phyloP scores from a whole-genome alignment of 2,888 invertebrate genomes.

The Standfussiana lucernea region DNA sequence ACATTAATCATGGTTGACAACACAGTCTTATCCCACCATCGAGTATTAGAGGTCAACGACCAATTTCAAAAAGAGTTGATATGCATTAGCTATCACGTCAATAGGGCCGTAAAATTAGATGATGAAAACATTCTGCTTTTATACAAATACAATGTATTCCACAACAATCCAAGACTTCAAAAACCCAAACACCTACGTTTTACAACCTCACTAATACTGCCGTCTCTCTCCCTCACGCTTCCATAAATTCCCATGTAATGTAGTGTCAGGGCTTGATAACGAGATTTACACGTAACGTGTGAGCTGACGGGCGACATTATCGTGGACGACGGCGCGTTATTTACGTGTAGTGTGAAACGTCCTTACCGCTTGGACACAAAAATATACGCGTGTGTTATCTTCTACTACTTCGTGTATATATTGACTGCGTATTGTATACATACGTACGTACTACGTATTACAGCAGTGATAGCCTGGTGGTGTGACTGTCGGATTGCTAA shows the following conservation, averaged over 20 bases:
- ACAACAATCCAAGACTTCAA: constrained; percentile 14
- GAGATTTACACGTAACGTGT: constrained; percentile 60
- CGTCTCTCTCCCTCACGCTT: constrained; percentile 23
- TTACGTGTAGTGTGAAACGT: constrained; percentile 41
- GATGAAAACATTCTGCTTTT: background rate
- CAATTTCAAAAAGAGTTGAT: too few relatives aligned
- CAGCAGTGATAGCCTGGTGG: too few relatives aligned
- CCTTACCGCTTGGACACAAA: constrained; percentile 22
- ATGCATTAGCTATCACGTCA: too few relatives aligned
- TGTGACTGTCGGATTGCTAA: too few relatives aligned
- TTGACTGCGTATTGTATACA: too few relatives aligned
- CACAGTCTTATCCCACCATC: too few relatives aligned
- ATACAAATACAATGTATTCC: background rate
- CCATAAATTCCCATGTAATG: constrained; percentile 64
- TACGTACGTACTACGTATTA: too few relatives aligned
- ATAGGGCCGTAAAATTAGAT: background rate
- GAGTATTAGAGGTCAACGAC: too few relatives aligned
- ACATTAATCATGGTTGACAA: too few relatives aligned
- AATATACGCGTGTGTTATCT: background rate
- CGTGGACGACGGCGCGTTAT: constrained; percentile 43
- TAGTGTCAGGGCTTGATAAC: constrained; percentile 62
- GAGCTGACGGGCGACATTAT: constrained; percentile 54
- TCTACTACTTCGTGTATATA: background rate
- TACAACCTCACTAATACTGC: constrained; percentile 19
- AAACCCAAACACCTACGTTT: constrained; percentile 16